phyloP scores from a whole-genome alignment of 2,797 vertebrate genomes.

The Ctenosaura bakeri region DNA sequence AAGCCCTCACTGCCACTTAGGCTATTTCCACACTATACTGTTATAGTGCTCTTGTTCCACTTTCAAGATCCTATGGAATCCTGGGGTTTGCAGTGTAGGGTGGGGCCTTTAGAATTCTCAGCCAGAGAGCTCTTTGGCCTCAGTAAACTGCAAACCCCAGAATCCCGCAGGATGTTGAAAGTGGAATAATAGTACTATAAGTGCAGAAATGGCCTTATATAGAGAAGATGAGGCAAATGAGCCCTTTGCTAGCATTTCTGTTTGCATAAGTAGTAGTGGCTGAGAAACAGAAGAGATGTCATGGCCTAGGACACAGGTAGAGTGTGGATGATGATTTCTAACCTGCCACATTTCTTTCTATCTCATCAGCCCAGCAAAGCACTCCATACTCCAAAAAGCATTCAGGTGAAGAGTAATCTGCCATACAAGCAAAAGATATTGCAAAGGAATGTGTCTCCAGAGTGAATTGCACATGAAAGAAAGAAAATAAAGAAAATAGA shows the following conservation, averaged over 20 bases:
- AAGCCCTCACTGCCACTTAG: neutral
- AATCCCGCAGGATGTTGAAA: no score
- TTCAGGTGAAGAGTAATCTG: neutral
- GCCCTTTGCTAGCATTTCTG: neutral
- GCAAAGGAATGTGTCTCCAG: neutral
- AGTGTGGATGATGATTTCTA: neutral
- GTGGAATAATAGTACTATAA: no score
- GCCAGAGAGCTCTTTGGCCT: no score
- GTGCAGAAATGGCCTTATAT: no score
- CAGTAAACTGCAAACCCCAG: no score
- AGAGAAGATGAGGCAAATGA: neutral
- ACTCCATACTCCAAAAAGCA: neutral
- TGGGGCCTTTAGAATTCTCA: no score
- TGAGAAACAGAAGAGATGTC: neutral
- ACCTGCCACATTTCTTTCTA: neutral
- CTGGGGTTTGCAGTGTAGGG: no score
- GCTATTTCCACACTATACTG: no score
- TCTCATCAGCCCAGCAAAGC: neutral
- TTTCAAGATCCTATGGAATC: no score
- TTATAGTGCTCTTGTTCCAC: no score
- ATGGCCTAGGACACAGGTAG: neutral
- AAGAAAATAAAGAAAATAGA: slow-evolving; percentile 10
- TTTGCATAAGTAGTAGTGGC: neutral
- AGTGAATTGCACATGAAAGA: neutral
- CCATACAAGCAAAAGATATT: neutral